Percentiles rank a stretch among this genome's conserved stretches.
Evolutionary conservation across 2,888 invertebrate species (phyloP).

Genomic region (Thymelicus acteon): DNA sequence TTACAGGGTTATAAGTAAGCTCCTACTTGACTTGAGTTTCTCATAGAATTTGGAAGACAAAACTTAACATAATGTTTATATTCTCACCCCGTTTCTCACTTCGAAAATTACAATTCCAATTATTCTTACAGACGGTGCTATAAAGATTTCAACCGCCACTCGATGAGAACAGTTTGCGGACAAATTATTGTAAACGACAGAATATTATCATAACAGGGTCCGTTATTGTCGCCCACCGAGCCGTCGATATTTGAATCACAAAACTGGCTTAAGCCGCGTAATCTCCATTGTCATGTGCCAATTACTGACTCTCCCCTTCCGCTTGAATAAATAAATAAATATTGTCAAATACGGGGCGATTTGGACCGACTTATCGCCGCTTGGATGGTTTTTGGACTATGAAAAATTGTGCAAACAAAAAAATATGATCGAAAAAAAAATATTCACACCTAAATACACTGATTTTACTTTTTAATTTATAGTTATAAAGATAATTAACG

Average conservation of each 20-base stretch:
- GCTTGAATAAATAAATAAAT: conserved; percentile 80
- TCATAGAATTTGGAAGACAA: conserved; percentile 37
- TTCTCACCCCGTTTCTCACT: conserved; percentile 13
- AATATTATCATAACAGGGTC: conserved; percentile 82
- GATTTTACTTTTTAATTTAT: no score
- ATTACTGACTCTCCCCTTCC: conserved; percentile 82
- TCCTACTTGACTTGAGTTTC: conserved; percentile 38
- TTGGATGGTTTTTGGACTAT: conserved; percentile 13
- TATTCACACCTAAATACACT: no score
- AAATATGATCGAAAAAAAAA: neutral
- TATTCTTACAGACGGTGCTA: conserved; percentile 50
- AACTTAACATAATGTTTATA: conserved; percentile 14
- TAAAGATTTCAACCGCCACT: conserved; percentile 53
- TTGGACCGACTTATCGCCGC: conserved; percentile 24
- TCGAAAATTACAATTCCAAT: conserved; percentile 50
- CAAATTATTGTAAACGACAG: conserved; percentile 71
- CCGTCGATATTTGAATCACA: conserved; percentile 78
- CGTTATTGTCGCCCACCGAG: conserved; percentile 72
- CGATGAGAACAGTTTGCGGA: conserved; percentile 56
- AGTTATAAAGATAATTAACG: no score
- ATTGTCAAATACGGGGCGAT: conserved; percentile 57
- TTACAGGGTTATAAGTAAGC: conserved; percentile 27
- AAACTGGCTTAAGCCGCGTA: conserved; percentile 78
- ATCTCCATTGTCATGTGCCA: conserved; percentile 81
- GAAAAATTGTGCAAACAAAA: neutral